Evolutionary conservation across 2,113 vertebrate genomes (phyloP), one percentile per base, ranked within the genome.

Genomic region (Phainopepla nitens): DNA sequence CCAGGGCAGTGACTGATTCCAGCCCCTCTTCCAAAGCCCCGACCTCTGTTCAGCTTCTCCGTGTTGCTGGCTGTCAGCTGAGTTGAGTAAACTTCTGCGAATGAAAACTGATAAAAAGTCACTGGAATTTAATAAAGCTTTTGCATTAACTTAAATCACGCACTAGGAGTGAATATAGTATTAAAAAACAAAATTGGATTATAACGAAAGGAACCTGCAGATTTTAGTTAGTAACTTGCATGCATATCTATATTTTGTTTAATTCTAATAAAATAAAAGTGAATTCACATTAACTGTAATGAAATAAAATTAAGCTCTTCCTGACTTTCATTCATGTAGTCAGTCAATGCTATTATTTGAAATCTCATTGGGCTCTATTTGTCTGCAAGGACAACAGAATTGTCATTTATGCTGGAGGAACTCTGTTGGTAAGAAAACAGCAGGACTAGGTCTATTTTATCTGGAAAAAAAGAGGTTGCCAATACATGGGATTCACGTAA

Each of bases 21-120:
- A 69, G 56, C 64, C 31, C 23, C 36, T 65, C 45, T 86, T 77
- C 64, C 64, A 81, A 88, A 78, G 56, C 73, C 51, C 31, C 60
- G 94, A 75, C 82, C 76, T 93, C 79, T 51, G 53, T 35, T 83
- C 61, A 27, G 31, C 60, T 45, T 86, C 51, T 80, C 50, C 44
- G 47, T 71, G 44, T 86, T 95, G 49, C 69, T 71, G 57, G 49
- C 73, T 91, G 77, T 89, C 89, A 72, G 71, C 33, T 49, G 79
- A 81, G 49, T 78, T 90, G 69, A 89, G 85, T 94, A 92, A 96
- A 96, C 88, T 94, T 96, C 60, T 90, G 72, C 76, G 95, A 95
- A 94, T 89, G 76, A 87, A 92, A 96, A 93, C 90, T 95, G 90
- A 94, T 92, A 72, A 94, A 90, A 95, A 91, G 41, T 92, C 82